These are phyloP conservation scores for Oncopodura yosiiana DNA, from an alignment of 1,140 invertebrate genomes.

Conservation along the genomic window DNA sequence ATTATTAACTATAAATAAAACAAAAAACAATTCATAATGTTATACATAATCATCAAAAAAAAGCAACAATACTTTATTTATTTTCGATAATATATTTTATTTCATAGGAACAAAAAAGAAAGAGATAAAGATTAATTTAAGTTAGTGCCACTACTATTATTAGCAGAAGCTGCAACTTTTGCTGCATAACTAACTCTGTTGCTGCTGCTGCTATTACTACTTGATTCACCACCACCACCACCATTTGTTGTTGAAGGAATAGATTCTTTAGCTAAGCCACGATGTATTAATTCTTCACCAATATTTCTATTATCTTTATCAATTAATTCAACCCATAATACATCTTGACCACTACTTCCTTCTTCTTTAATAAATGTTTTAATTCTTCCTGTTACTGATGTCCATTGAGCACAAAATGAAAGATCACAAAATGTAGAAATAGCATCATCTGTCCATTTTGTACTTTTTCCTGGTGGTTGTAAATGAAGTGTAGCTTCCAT, in stretches of 20 bases:
- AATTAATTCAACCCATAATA: constrained; percentile 28
- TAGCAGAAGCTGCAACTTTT: too few relatives aligned
- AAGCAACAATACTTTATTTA: too few relatives aligned
- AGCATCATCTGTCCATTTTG: constrained; percentile 25
- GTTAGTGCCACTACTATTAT: too few relatives aligned
- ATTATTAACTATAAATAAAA: too few relatives aligned
- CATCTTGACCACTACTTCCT: neutral
- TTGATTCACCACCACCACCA: too few relatives aligned
- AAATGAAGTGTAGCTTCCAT: constrained; percentile 30
- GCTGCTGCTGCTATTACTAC: too few relatives aligned
- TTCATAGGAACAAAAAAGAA: too few relatives aligned
- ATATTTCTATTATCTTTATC: constrained; percentile 30
- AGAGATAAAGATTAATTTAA: too few relatives aligned
- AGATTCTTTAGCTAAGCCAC: neutral
- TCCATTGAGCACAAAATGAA: constrained; percentile 31
- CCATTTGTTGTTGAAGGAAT: constrained; percentile 1
- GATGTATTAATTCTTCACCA: constrained; percentile 18
- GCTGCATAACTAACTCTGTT: too few relatives aligned
- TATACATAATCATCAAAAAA: too few relatives aligned
- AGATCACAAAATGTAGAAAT: constrained; percentile 25
- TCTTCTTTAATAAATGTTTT: constrained; percentile 20
- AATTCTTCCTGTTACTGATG: constrained; percentile 15
- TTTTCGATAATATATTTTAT: too few relatives aligned
- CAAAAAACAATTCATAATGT: too few relatives aligned
- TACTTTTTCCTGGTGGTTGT: constrained; percentile 24